Conservation (phyloP, 2,113 vertebrate species). For the Lepus europaeus region DNA sequence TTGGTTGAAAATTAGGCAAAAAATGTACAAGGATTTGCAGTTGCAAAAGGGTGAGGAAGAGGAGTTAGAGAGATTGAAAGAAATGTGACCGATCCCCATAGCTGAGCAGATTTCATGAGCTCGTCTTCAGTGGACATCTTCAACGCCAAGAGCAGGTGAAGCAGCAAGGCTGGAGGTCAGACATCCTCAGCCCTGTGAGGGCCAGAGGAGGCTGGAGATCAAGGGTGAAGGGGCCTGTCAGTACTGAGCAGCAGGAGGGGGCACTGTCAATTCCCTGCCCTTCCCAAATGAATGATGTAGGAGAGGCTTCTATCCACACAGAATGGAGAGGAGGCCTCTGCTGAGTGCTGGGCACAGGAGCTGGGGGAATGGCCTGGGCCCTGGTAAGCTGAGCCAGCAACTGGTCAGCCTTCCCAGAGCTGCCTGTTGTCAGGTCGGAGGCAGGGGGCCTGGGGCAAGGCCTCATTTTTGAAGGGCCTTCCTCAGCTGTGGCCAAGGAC, state of each 20-base stretch:
- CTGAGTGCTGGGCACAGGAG: neutral
- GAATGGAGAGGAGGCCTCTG: neutral
- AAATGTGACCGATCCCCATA: neutral
- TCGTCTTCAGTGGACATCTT: neutral
- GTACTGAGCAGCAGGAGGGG: neutral
- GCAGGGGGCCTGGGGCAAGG: neutral
- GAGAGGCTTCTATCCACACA: neutral
- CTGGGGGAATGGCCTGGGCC: neutral
- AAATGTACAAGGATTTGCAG: neutral
- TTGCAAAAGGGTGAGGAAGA: neutral
- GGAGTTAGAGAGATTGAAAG: neutral
- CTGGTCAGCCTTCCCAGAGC: neutral
- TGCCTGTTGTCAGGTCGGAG: neutral
- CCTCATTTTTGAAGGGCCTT: neutral
- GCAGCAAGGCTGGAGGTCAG: neutral
- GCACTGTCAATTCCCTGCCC: neutral
- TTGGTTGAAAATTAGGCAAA: constrained; percentile 25
- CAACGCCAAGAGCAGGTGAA: neutral
- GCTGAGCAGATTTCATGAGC: neutral
- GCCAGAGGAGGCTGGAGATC: neutral
- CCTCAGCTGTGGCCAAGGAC: neutral
- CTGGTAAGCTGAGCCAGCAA: neutral
- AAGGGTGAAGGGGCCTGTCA: neutral
- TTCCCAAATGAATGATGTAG: neutral
- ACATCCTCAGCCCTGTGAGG: neutral